Percentiles rank a stretch among this genome's conserved stretches.
Evolutionary conservation across 2,113 vertebrate genomes (phyloP).

Genomic region (Pelusios castaneus): DNA sequence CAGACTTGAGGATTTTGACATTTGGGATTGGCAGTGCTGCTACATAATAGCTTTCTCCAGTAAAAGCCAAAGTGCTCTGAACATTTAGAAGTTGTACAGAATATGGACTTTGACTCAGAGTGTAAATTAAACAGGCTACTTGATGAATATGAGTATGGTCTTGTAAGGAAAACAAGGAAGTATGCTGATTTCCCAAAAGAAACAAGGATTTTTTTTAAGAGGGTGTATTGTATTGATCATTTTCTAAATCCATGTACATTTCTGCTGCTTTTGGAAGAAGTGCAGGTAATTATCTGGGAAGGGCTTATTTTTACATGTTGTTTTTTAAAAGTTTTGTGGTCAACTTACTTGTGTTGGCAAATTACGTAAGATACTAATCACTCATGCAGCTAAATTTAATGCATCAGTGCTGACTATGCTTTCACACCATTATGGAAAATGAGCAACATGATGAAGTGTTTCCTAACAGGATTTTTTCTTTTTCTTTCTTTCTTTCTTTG

Average conservation of each 20-base stretch:
- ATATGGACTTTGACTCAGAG: background rate
- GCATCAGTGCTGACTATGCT: background rate
- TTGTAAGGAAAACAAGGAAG: background rate
- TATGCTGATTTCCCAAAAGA: background rate
- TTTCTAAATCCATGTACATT: background rate
- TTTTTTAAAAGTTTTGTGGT: background rate
- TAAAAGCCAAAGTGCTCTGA: background rate
- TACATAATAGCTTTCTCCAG: background rate
- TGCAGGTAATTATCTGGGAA: background rate
- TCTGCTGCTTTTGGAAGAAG: background rate
- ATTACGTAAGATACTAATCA: background rate
- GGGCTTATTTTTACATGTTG: background rate
- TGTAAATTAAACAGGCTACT: background rate
- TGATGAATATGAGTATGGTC: background rate
- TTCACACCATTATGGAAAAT: conserved; percentile 33
- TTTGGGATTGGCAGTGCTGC: background rate
- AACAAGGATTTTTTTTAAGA: background rate
- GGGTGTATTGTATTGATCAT: background rate
- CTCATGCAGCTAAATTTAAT: background rate
- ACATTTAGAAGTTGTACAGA: background rate
- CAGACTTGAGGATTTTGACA: background rate
- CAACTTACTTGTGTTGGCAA: background rate
- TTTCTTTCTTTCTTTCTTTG: no score
- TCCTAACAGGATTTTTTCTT: background rate
- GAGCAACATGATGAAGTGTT: conserved; percentile 1